Conservation (phyloP, 2,113 vertebrate species). For the Fulmarus glacialis region DNA sequence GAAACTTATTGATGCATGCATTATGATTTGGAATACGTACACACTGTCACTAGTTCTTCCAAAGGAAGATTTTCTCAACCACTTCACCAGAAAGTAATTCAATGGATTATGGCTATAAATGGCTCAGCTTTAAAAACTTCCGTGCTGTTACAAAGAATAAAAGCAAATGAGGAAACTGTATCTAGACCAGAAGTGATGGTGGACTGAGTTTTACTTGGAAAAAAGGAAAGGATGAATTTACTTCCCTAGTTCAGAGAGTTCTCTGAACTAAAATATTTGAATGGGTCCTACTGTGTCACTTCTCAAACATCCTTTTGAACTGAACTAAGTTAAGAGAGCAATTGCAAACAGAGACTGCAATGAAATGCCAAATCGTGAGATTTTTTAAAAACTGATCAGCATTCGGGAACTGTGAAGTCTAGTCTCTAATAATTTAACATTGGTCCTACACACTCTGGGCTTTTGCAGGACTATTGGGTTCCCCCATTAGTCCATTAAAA, state of each 20-base stretch:
- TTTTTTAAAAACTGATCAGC: rapidly evolving
- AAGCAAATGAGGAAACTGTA: background rate
- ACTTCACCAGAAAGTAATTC: constrained; percentile 17
- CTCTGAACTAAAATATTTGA: background rate
- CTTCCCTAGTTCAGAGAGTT: background rate
- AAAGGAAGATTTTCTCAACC: constrained; percentile 1
- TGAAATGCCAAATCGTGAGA: background rate
- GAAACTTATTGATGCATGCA: constrained; percentile 18
- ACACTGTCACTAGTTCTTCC: constrained; percentile 11
- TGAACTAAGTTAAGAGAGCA: background rate
- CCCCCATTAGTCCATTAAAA: background rate
- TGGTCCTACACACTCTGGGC: background rate
- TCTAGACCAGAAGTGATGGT: background rate
- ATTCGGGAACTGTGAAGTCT: background rate
- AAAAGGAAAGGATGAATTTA: background rate
- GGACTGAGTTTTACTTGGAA: background rate
- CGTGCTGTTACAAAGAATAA: background rate
- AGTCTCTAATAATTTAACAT: background rate
- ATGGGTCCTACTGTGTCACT: background rate
- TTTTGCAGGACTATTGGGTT: background rate
- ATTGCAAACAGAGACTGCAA: background rate
- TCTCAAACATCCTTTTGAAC: background rate
- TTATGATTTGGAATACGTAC: background rate
- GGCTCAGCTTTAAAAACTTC: background rate
- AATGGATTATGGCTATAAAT: constrained; percentile 26